phyloP scores from a whole-genome alignment of 2,888 invertebrate species.

The Parthenolecanium corni region DNA sequence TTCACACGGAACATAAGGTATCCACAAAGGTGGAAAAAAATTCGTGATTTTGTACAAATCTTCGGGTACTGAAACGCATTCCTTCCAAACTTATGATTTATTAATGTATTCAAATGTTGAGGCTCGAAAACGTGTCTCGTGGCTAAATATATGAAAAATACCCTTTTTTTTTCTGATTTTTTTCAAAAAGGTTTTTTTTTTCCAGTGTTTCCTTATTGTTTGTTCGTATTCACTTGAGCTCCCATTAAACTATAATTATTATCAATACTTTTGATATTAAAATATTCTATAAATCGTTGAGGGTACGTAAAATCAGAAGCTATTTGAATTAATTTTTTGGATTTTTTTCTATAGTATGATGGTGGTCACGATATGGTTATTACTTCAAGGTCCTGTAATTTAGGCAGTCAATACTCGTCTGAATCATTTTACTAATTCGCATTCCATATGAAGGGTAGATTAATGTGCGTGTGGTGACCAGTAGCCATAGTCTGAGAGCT shows the following conservation, averaged over 20 bases:
- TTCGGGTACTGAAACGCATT: slow-evolving; percentile 1
- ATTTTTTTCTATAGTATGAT: slow-evolving; percentile 1
- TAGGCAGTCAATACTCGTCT: not conserved
- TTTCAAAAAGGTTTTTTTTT: not conserved
- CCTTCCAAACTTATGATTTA: slow-evolving; percentile 24
- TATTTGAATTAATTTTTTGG: slow-evolving; percentile 7
- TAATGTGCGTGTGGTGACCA: no score
- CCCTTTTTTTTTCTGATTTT: not conserved
- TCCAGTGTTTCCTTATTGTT: not conserved
- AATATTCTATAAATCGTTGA: slow-evolving; percentile 8
- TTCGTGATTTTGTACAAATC: slow-evolving; percentile 18
- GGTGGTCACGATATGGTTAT: slow-evolving; percentile 14
- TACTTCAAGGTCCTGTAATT: slow-evolving; percentile 17
- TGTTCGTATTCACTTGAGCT: no score
- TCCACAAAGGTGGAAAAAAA: slow-evolving; percentile 3
- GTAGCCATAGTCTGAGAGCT: no score
- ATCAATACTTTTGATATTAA: slow-evolving; percentile 19
- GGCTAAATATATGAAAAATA: slow-evolving; percentile 16
- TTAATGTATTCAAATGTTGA: slow-evolving; percentile 23
- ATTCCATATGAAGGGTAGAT: no score
- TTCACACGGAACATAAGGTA: slow-evolving; percentile 16
- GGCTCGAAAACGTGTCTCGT: slow-evolving; percentile 19
- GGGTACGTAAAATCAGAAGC: slow-evolving; percentile 21
- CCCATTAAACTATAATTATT: not conserved
- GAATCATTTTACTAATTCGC: no score